phyloP scores from a whole-genome alignment of 2,113 vertebrate species.

The Neoarius graeffei region DNA sequence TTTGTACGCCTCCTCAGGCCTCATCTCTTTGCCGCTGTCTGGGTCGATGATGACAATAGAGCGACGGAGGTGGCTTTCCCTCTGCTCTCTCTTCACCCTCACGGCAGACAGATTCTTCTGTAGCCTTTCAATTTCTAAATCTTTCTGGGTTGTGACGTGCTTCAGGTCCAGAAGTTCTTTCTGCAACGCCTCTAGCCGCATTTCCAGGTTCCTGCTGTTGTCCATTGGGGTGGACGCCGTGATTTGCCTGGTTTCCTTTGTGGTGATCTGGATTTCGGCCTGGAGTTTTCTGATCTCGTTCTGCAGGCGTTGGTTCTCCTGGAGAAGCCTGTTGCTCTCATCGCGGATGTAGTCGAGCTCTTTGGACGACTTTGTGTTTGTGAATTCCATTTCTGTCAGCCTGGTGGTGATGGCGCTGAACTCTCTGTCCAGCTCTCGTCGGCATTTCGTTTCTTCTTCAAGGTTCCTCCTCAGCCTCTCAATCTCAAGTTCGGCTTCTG shows the following conservation, averaged over 20 bases:
- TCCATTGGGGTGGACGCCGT: slow-evolving; percentile 74
- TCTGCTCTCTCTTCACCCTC: slow-evolving; percentile 87
- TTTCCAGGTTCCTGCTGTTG: slow-evolving; percentile 77
- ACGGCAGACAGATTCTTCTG: slow-evolving; percentile 83
- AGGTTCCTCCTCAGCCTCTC: slow-evolving; percentile 82
- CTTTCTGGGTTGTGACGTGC: slow-evolving; percentile 82
- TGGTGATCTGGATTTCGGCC: slow-evolving; percentile 88
- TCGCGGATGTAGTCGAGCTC: slow-evolving; percentile 91
- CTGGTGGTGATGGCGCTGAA: slow-evolving; percentile 75
- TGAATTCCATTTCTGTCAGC: slow-evolving; percentile 88
- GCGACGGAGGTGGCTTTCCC: slow-evolving; percentile 90
- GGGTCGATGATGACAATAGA: slow-evolving; percentile 97
- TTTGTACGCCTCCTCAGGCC: slow-evolving; percentile 90
- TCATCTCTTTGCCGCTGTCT: slow-evolving; percentile 90
- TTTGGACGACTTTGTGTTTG: slow-evolving; percentile 90
- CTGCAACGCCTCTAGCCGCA: slow-evolving; percentile 83
- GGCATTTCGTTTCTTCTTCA: slow-evolving; percentile 84
- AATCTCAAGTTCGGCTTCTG: slow-evolving; percentile 87
- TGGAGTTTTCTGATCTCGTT: slow-evolving; percentile 86
- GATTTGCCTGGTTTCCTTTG: slow-evolving; percentile 82
- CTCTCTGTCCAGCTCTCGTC: slow-evolving; percentile 83
- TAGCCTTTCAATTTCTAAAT: slow-evolving; percentile 85
- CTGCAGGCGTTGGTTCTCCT: slow-evolving; percentile 88
- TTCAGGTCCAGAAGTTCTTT: slow-evolving; percentile 85
- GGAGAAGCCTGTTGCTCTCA: slow-evolving; percentile 86